These are phyloP conservation scores for Macrosteles quadrilineatus DNA, from an alignment of 1,140 invertebrate genomes.

Conservation along the genomic window DNA sequence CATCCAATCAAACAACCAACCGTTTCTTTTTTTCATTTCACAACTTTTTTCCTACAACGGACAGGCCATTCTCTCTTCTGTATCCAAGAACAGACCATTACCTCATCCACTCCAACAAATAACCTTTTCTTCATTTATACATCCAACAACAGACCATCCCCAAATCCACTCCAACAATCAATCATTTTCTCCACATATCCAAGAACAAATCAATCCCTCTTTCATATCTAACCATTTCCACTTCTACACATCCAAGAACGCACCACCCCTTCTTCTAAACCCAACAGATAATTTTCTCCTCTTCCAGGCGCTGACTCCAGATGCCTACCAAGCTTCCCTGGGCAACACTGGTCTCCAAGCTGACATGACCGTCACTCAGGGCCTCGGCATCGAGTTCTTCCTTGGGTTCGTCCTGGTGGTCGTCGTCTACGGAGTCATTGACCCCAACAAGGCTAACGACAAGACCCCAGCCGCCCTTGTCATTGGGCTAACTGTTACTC, in stretches of 20 bases:
- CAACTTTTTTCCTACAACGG: too few species aligned
- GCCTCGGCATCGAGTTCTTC: constrained; percentile 86
- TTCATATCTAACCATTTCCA: too few species aligned
- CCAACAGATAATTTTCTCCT: constrained; percentile 60
- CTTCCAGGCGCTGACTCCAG: constrained; percentile 36
- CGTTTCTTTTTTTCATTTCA: too few species aligned
- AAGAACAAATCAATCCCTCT: too few species aligned
- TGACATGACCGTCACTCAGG: constrained; percentile 68
- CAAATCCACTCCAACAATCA: too few species aligned
- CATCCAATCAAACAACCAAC: too few species aligned
- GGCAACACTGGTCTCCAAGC: constrained; percentile 62
- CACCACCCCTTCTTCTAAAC: background rate
- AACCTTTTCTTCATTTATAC: too few species aligned
- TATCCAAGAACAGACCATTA: too few species aligned
- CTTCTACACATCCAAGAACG: background rate
- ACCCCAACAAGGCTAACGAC: constrained; percentile 69
- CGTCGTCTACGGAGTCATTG: constrained; percentile 84
- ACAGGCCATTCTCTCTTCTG: too few species aligned
- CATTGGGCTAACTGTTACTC: constrained; percentile 84
- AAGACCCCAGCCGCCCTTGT: constrained; percentile 82
- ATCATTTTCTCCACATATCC: too few species aligned
- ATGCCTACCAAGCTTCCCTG: constrained; percentile 47
- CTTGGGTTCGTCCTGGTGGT: constrained; percentile 86
- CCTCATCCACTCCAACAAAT: too few species aligned
- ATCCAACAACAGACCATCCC: too few species aligned